Evolutionary conservation across 2,797 vertebrate species (phyloP).

Genomic region (Galaxias olidus): DNA sequence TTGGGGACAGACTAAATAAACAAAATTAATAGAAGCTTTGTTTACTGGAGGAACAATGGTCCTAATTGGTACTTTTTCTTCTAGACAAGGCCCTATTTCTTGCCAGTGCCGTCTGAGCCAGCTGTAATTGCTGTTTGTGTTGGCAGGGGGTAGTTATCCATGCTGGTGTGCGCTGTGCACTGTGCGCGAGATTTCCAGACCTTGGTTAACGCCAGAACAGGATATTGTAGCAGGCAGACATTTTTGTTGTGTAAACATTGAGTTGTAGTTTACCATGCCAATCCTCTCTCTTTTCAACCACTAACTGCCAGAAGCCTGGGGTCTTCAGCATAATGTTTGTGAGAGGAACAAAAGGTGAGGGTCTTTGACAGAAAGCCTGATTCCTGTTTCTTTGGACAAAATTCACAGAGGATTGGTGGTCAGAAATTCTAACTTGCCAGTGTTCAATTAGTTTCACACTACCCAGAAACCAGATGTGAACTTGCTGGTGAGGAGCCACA

Average conservation of each 20-base stretch:
- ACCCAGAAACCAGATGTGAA: conserved; percentile 74
- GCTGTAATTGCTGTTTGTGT: conserved; percentile 91
- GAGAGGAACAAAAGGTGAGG: conserved; percentile 64
- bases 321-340: conserved; percentile 68
- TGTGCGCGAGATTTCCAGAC: conserved; percentile 86
- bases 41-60: conserved; percentile 77
- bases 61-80: conserved; percentile 84
- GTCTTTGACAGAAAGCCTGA: conserved; percentile 56
- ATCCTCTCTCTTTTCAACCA: conserved; percentile 69
- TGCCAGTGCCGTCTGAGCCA: conserved; percentile 80
- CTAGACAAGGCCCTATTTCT: conserved; percentile 83
- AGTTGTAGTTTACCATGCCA: conserved; percentile 80
- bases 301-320: conserved; percentile 66
- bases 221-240: conserved; percentile 84
- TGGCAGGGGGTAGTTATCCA: conserved; percentile 79
- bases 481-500: conserved; percentile 58
- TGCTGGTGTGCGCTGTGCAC: conserved; percentile 81
- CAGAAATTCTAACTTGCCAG: conserved; percentile 61
- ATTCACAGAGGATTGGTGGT: conserved; percentile 68
- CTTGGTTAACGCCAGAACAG: conserved; percentile 81
- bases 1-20: conserved; percentile 58
- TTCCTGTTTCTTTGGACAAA: conserved; percentile 56
- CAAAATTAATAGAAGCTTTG: conserved; percentile 67
- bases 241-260: conserved; percentile 86
- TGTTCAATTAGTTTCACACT: conserved; percentile 64